These are phyloP conservation scores for Urocitellus parryii DNA, from an alignment of 2,113 vertebrate genomes.

Conservation along the genomic window DNA sequence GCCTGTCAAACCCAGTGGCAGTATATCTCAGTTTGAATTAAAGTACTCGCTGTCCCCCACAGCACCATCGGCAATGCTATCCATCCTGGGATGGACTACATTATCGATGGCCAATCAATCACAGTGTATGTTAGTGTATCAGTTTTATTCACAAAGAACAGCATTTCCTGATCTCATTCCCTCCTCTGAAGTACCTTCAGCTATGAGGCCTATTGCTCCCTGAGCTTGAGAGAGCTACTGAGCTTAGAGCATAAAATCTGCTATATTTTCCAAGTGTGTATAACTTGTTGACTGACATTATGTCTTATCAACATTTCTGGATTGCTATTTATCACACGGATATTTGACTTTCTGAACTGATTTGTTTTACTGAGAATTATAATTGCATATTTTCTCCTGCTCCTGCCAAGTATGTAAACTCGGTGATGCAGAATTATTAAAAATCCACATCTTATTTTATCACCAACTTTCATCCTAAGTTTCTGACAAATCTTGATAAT, in stretches of 20 bases:
- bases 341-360: constrained; percentile 45
- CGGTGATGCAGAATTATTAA: neutral
- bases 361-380: constrained; percentile 61
- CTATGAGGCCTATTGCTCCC: neutral
- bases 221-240: neutral
- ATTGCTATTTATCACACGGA: constrained; percentile 16
- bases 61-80: neutral
- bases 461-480: neutral
- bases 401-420: constrained; percentile 44
- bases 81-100: neutral
- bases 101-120: neutral
- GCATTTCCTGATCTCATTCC: neutral
- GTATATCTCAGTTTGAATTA: neutral
- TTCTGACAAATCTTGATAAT: constrained; percentile 48
- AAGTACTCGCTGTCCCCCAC: neutral
- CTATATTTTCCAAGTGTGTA: neutral
- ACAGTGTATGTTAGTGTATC: neutral
- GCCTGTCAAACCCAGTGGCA: neutral
- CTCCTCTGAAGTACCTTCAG: neutral
- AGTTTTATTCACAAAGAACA: neutral
- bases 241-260: neutral
- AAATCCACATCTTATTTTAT: constrained; percentile 56
- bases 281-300: constrained; percentile 35
- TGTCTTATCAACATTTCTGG: constrained; percentile 45
- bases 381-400: constrained; percentile 36